Percentiles rank a stretch among this genome's conserved stretches.
These are phyloP conservation scores for Drosophila burlai DNA, from an alignment of 1,140 invertebrate species.

Conservation along the genomic window DNA sequence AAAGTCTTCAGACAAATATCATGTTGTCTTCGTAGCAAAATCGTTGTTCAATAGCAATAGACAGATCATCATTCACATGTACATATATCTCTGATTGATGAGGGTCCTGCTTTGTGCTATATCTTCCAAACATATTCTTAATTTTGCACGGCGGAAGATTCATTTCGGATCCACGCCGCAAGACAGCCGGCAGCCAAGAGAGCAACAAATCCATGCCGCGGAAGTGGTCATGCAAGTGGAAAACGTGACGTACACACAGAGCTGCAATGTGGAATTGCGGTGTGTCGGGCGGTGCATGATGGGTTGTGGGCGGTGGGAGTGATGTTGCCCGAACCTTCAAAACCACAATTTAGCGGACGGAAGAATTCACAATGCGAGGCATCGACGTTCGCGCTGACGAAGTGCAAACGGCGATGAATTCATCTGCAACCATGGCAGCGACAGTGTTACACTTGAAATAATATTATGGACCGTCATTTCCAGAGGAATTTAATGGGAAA, in stretches of 20 bases:
- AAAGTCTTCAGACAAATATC: neutral
- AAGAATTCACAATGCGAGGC: constrained; percentile 49
- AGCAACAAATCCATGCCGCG: constrained; percentile 43
- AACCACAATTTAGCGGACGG: constrained; percentile 64
- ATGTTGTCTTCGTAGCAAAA: no score
- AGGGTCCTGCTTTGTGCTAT: neutral
- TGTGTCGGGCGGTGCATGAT: constrained; percentile 1
- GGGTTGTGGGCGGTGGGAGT: neutral
- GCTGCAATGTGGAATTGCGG: constrained; percentile 11
- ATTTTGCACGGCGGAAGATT: neutral
- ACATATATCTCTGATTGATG: neutral
- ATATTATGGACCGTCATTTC: neutral
- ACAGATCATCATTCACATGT: no score
- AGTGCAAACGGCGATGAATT: constrained; percentile 54
- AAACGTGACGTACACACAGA: constrained; percentile 41
- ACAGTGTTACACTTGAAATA: constrained; percentile 4
- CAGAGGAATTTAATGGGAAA: neutral
- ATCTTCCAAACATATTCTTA: constrained; percentile 11
- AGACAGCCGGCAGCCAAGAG: constrained; percentile 42
- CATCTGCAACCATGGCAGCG: constrained; percentile 40
- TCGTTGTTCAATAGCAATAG: neutral
- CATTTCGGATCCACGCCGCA: constrained; percentile 28
- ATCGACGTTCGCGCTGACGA: constrained; percentile 53
- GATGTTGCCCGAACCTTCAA: constrained; percentile 17
- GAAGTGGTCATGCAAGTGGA: constrained; percentile 61